phyloP scores from a whole-genome alignment of 2,888 invertebrate genomes.

The Phania funesta region DNA sequence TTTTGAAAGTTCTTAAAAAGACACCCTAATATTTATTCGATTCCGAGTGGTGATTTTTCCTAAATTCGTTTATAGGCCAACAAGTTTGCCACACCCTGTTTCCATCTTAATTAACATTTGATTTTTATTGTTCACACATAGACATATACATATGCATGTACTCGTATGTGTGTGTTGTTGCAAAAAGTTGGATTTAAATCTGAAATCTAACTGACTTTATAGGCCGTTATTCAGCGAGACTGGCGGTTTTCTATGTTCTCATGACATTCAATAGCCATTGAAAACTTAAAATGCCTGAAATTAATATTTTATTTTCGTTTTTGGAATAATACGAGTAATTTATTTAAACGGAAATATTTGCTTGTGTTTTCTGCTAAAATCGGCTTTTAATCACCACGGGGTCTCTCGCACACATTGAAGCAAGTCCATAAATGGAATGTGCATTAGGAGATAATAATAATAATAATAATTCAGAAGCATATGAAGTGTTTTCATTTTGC shows the following conservation, averaged over 20 bases:
- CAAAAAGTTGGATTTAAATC: no score
- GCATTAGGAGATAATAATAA: not conserved
- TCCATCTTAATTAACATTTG: not conserved
- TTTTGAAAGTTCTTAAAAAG: no score
- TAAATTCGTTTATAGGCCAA: not conserved
- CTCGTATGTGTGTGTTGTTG: no score
- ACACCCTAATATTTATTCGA: not conserved
- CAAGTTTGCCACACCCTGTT: not conserved
- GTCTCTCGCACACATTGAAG: not conserved
- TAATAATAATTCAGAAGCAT: not conserved
- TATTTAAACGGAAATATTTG: no score
- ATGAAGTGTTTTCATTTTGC: conserved; percentile 2
- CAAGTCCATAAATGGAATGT: not conserved
- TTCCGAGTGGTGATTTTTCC: not conserved
- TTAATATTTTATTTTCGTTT: no score
- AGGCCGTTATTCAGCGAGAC: no score
- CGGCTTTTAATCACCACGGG: not conserved
- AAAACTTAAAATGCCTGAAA: no score
- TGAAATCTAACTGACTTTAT: no score
- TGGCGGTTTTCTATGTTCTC: no score
- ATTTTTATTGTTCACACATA: not conserved
- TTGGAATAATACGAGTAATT: no score
- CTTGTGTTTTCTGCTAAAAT: not conserved
- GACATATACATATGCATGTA: no score
- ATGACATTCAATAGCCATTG: no score